Base-by-base conservation (phyloP, 2,797 vertebrate genomes). In the Meda fulgida region DNA sequence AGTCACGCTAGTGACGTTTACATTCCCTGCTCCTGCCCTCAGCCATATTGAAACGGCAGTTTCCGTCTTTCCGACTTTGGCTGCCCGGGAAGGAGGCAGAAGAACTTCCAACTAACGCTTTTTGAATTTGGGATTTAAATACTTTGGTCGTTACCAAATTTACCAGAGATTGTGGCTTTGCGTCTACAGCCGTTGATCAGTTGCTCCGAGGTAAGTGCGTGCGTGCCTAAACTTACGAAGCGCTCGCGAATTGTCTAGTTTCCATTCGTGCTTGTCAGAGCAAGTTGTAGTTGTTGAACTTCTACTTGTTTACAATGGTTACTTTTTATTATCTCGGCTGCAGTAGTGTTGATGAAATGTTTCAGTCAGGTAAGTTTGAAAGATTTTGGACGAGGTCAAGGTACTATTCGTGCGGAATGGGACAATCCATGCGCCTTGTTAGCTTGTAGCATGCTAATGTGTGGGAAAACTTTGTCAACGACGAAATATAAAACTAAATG, bases 41-140 rank as follows among this genome's bases (percentile, higher is more conserved):
- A 89, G 88, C 88, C 88, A 89, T 89, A 89, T 89, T 89, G 84
- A 73, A 85, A 80, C 72, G 43, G 26, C 70, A 31, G 70, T 77
- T 81, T 83, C 65, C 72, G 21, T 60, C 34, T 78, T 70, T 65
- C 65, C 72, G 21, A 69, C 34, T 78, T 70, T 65, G 36, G 72
- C 48, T 70, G 72, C 31, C 63, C 26, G 53, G 40, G 77, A 85
- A 78, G 31, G 67, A 38, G 23, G 67, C 77, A 3, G 55, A 84
- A 60, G 1, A 79, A 63, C 66, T 40, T 31, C 14, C 7, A 71
- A 34, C 26, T 10, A 4, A 63, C 21, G 29, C 55, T 70, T 78
- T 55, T 78, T 46, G 38, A 10, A 66, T 76, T 51, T 38, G 13
- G 55, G 53, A 8, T 38, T 51, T 46, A 5, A 31, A 18, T 51